Conservation (phyloP, 2,888 invertebrate species). For the Heliconius aoede region DNA sequence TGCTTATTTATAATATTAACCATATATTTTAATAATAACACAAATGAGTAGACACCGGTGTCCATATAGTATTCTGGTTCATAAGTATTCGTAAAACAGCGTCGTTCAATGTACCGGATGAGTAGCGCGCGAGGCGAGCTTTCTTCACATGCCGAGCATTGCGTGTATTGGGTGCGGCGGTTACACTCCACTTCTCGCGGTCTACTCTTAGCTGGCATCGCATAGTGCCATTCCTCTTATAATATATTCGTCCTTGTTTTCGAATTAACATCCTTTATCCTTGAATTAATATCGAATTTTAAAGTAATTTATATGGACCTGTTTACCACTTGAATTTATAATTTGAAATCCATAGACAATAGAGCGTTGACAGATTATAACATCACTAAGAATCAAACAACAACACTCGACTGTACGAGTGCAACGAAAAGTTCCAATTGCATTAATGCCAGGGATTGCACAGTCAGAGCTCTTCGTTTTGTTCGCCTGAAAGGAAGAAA, state of each 20-base stretch:
- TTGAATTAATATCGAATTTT: neutral
- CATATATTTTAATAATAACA: neutral
- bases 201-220: slow-evolving; percentile 3
- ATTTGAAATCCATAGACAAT: neutral
- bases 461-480: slow-evolving; percentile 24
- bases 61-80: neutral
- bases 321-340: neutral
- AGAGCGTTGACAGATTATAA: neutral
- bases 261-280: neutral
- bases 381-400: neutral
- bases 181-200: slow-evolving; percentile 75
- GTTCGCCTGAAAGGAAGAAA: slow-evolving; percentile 38
- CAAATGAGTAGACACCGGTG: neutral
- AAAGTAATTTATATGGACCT: neutral
- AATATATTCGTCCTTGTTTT: slow-evolving; percentile 14
- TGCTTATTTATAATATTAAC: neutral
- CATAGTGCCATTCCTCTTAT: slow-evolving; percentile 10
- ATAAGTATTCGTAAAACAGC: slow-evolving; percentile 13
- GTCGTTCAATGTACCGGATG: slow-evolving; percentile 37
- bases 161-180: slow-evolving; percentile 66
- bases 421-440: slow-evolving; percentile 23
- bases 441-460: slow-evolving; percentile 33
- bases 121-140: slow-evolving; percentile 57
- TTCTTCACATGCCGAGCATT: slow-evolving; percentile 75
- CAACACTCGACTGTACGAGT: slow-evolving; percentile 4